These are phyloP conservation scores for Andrena fulva DNA, from an alignment of 2,888 invertebrate species.

Conservation along the genomic window DNA sequence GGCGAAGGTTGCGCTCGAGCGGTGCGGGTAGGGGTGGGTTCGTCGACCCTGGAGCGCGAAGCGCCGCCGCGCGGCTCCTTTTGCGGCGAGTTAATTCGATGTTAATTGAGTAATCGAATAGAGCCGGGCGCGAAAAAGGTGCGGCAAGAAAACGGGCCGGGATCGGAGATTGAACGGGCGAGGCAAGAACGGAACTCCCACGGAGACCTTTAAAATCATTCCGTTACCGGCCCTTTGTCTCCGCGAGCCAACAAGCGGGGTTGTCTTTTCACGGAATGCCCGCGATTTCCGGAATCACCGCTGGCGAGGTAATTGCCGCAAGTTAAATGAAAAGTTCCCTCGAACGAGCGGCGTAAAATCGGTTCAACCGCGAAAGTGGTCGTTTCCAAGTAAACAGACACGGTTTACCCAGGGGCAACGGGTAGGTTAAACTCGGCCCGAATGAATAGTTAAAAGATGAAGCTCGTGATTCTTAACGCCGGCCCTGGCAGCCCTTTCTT, in stretches of 20 bases:
- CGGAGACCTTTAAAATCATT: slow-evolving; percentile 5
- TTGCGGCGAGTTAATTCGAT: slow-evolving; percentile 15
- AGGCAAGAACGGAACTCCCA: neutral
- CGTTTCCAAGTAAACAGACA: slow-evolving; percentile 51
- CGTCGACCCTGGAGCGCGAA: neutral
- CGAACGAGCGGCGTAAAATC: slow-evolving; percentile 25
- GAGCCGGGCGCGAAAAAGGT: neutral
- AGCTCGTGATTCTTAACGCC: slow-evolving; percentile 68
- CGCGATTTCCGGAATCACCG: neutral
- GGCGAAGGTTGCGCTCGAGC: slow-evolving; percentile 44
- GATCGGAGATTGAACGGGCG: neutral
- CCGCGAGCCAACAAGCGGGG: neutral
- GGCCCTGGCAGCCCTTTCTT: slow-evolving; percentile 44
- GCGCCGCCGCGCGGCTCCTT: slow-evolving; percentile 9
- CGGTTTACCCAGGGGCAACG: slow-evolving; percentile 44
- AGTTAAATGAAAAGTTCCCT: slow-evolving; percentile 36
- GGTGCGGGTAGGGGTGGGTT: neutral
- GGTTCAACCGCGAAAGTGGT: slow-evolving; percentile 18
- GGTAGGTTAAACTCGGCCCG: slow-evolving; percentile 44
- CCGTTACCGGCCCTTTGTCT: neutral
- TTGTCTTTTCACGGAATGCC: neutral
- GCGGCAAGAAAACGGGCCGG: neutral
- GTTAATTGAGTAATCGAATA: slow-evolving; percentile 31
- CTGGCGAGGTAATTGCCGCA: slow-evolving; percentile 25
- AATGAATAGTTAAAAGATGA: slow-evolving; percentile 70